Base-by-base conservation (phyloP, 2,888 invertebrate species). In the Drosophila rellima region DNA sequence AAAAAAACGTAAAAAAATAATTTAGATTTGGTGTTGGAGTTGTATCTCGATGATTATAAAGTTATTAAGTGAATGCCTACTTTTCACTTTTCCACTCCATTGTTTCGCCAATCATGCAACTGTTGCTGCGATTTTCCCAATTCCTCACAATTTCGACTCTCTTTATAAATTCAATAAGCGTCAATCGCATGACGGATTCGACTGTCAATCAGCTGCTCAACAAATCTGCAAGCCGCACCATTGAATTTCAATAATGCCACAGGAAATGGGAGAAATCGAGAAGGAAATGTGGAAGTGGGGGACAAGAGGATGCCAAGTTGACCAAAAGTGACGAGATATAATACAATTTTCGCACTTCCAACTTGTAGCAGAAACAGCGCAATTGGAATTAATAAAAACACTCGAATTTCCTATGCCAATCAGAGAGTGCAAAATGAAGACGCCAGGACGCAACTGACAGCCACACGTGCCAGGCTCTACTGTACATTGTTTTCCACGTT, bases 321-420 rank as follows among this genome's bases (percentile, higher is more conserved):
- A 76, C 82, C 74, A 70, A 64, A 80, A 76, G 60, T 70, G 68
- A 66, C 50, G 66, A 59, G 57, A 54, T 56, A 52, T 75, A 82
- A 78, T 81, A 79, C 78, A 81, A 78, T 81, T 55, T 76, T 72
- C 60, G 73, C 71, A 69, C 47, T 56, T 47, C 54, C 11, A 39
- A 23, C 18, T 51, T 23, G 37, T 10, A n/a, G 31, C 29, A 15
- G 18, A 45, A 26, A 56, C 42, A 45, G 26, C 42, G 59, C 18
- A 33, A 86, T 84, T 76, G 71, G 65, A 75, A 82, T 90, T 88
- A 87, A 90, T 89, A 80, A 90, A 90, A 90, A 79, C 79, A 80
- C 88, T 90, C 83, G 83, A 89, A 90, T 90, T 89, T 88, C 85
- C 89, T 81, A 82, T 85, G 90, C 88, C 90, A 90, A 90, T 88